Evolutionary conservation across 1,140 invertebrate species (phyloP).

Genomic region (Tetramorium alpestre): DNA sequence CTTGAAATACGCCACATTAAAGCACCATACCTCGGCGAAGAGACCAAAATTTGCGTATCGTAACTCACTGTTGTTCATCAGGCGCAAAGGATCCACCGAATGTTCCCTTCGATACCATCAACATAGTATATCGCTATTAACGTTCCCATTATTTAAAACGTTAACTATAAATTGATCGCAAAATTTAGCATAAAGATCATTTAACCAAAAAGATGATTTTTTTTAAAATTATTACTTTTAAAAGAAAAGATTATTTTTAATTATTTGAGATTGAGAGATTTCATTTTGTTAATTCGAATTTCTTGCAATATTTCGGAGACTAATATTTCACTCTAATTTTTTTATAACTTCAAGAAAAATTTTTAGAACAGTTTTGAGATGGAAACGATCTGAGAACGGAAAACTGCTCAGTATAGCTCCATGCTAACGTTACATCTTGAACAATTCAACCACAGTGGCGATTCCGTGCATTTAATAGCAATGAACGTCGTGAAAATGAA

Average conservation of each 20-base stretch:
- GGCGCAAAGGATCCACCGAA: background rate
- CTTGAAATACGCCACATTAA: constrained; percentile 41
- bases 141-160: background rate
- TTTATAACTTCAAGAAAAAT: background rate
- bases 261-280: background rate
- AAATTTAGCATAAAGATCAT: background rate
- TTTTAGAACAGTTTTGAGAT: background rate
- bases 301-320: background rate
- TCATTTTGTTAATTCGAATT: background rate
- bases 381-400: background rate
- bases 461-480: constrained; percentile 29
- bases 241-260: background rate
- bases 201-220: too few species aligned
- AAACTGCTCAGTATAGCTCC: background rate
- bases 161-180: background rate
- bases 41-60: constrained; percentile 9
- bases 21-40: constrained; percentile 5
- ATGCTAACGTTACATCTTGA: background rate
- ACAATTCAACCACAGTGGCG: background rate
- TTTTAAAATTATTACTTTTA: too few species aligned
- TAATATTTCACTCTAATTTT: background rate
- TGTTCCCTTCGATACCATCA: background rate
- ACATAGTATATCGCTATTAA: constrained; percentile 3
- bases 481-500: constrained; percentile 24
- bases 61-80: constrained; percentile 1